Conservation (phyloP, 2,113 vertebrate species). For the Acinonyx jubatus region DNA sequence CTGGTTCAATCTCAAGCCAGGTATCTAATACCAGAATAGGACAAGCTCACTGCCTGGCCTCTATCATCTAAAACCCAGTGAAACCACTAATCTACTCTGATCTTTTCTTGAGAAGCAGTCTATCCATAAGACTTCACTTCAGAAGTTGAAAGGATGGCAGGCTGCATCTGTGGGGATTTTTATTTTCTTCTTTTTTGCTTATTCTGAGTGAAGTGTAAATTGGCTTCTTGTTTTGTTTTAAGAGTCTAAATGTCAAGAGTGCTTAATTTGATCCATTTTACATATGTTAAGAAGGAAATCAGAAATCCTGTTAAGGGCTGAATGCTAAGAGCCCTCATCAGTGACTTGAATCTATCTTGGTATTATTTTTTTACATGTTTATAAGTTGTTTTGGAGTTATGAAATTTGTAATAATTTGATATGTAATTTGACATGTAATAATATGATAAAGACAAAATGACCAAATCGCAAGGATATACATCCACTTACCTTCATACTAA, state of each 20-base stretch:
- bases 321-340: slow-evolving; percentile 40
- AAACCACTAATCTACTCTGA: not conserved
- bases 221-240: slow-evolving; percentile 62
- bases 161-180: not conserved
- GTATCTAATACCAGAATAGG: not conserved
- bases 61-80: not conserved
- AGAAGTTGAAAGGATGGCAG: not conserved
- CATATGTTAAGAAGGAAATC: slow-evolving; percentile 67
- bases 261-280: slow-evolving; percentile 59
- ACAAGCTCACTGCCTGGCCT: not conserved
- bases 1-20: not conserved
- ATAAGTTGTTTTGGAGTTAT: not conserved
- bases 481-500: not conserved
- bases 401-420: not conserved
- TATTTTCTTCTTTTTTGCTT: not conserved
- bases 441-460: not conserved
- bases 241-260: slow-evolving; percentile 63
- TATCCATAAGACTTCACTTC: not conserved
- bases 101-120: not conserved
- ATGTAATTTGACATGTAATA: not conserved
- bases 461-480: not conserved
- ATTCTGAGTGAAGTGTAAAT: slow-evolving; percentile 56
- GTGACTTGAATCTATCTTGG: not conserved
- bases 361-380: not conserved
- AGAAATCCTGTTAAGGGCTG: slow-evolving; percentile 10